phyloP scores from a whole-genome alignment of 92 coral and sea anemone genomes.

The Anthopleura xanthogrammica region DNA sequence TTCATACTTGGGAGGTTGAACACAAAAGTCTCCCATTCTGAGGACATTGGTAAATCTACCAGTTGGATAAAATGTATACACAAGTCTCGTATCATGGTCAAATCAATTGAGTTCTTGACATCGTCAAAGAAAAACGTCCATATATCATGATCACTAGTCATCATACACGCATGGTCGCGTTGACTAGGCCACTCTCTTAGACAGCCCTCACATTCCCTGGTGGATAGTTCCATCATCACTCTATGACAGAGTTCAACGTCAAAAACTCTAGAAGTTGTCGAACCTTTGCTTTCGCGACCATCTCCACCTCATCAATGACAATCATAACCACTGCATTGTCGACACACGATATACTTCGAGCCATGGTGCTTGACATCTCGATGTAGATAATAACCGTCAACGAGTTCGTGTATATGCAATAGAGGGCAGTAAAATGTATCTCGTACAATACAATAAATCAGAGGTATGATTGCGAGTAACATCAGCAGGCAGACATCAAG shows the following conservation, averaged over 20 bases:
- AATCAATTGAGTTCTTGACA: background rate
- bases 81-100: background rate
- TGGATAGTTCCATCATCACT: background rate
- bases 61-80: background rate
- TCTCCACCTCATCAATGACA: slow-evolving; percentile 10
- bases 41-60: background rate
- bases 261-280: slow-evolving; percentile 6
- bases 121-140: background rate
- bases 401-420: background rate
- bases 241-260: background rate
- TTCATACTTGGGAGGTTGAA: background rate
- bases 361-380: background rate
- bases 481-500: too few species aligned
- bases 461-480: too few species aligned
- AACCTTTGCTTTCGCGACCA: background rate
- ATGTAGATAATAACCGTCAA: background rate
- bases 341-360: background rate
- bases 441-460: too few species aligned
- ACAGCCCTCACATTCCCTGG: slow-evolving; percentile 1
- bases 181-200: background rate
- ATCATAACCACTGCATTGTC: slow-evolving; percentile 16
- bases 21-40: background rate
- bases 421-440: too few species aligned
- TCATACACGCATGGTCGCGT: background rate
- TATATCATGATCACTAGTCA: background rate